Evolutionary conservation across 2,888 invertebrate genomes (phyloP), one percentile per base, ranked within the genome.

Genomic region (Boloria euphrosyne): DNA sequence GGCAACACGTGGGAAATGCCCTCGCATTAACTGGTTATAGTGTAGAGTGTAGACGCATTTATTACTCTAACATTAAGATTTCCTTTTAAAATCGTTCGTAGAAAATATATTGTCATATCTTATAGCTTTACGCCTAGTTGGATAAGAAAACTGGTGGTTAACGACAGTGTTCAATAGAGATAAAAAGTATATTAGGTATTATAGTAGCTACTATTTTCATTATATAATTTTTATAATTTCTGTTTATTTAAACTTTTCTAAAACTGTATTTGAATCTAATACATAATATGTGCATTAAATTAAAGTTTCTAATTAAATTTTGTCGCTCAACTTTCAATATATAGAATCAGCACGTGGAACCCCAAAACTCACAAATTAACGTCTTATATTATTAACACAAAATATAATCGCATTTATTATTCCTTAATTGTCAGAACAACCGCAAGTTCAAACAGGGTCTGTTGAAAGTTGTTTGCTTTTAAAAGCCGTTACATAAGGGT

Each of bases 1-100:
- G 65, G 66, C 60, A 65, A 50, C 65, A 72, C 79, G 80, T 82
- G 82, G 80, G 83, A 82, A 82, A 68, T 70, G 66, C 70, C 60
- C 55, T 47, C 22, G 18, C 52, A 58, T 65, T 66, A 66, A 49
- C 58, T 58, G n/a, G n/a, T n/a, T n/a, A n/a, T n/a, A n/a, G 14
- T 57, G 51, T 27, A 63, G 55, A 62, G 61, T 54, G 43, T 62
- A 54, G 18, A 16, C 46, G 18, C 38, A 53, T 53, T 58, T 55
- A 54, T 51, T 62, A n/a, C 14, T 10, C 31, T 51, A 50, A 16
- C 50, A 47, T 63, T 57, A 57, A 49, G 50, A 57, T 44, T 47
- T 50, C 16, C 46, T 50, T 57, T 63, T 38, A 46, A 57, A 57
- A 22, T 46, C 27, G 46, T 57, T 46, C 63, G 51, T 16, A 27